Base-by-base conservation (phyloP, 2,888 invertebrate genomes). In the Drosophila nr. medialis region DNA sequence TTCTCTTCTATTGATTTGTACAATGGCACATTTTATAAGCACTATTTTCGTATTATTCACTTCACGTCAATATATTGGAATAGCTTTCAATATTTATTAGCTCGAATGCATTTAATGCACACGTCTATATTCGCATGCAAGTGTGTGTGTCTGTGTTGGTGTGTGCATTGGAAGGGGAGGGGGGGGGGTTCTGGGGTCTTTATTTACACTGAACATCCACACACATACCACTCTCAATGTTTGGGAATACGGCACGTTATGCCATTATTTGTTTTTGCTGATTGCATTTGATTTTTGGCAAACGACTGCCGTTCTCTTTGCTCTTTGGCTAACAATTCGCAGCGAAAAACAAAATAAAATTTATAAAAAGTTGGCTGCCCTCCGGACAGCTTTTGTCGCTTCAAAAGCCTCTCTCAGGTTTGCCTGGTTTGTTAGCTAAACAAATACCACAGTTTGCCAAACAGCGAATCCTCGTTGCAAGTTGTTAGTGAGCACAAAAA, bases 191-290 rank as follows among this genome's bases (percentile, higher is more conserved):
- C 21, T 50, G 30, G 27, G 76, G 69, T 77, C 75, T 87, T 81
- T 80, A 83, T 85, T 83, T 64, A 40, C 71, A 62, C 68, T 55
- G 70, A 72, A 74, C 76, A 82, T 75, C 34, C 27, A 38, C 27
- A 73, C 79, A 85, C 80, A 68, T 82, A 65, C 62, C 72, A 68
- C 64, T 64, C 62, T 51, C 78, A 58, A 59, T 77, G 81, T 77
- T 71, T 77, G 76, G 64, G 53, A 59, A 79, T 79, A 80, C 81
- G 83, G 86, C 86, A 86, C 86, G 90, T 86, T 86, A 86, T 90
- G 90, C 86, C 89, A 90, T 83, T 86, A 90, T 86, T 86, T 86
- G 86, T 81, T 86, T 88, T 90, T 83, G 83, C 86, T 86, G 90
- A 90, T 86, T 90, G 86, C 90, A 89, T 86, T 86, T 90, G 86